Base-by-base conservation (phyloP, 2,113 vertebrate genomes). In the Thymallus thymallus region DNA sequence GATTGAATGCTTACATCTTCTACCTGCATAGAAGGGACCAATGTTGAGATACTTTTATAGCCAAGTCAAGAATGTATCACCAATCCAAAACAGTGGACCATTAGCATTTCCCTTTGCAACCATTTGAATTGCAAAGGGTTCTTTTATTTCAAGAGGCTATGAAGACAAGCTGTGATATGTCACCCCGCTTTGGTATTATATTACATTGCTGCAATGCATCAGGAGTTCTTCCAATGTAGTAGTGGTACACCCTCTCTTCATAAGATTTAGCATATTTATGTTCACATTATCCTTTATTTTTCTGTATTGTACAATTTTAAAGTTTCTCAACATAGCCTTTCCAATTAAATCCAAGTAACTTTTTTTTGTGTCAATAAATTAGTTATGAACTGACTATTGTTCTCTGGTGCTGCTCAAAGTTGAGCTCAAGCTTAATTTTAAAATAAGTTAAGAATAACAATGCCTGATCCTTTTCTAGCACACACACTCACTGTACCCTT, bases 241-340 rank as follows among this genome's bases (percentile, higher is more conserved):
- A 64, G 4, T 18, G 23, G 9, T 64, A 32, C 30, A 66, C 20
- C 26, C 26, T 66, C 29, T 84, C 72, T 61, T 77, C 75, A 76
- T 79, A 76, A 12, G 73, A 32, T 80, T 82, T 85, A 77, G 72
- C 78, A 82, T 78, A 80, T 85, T 86, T 86, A 30, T 66, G 64
- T 32, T 84, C 79, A 69, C 78, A 78, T 71, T 6, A 30, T 75
- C 68, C 80, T 65, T 68, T 80, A 79, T 62, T 84, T 67, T 76
- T 29, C 58, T 72, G 6, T 35, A 35, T 66, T 78, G 61, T 72
- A 81, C 45, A 75, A 60, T 67, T 85, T 78, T 64, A 80, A 60
- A 61, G 86, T 77, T 66, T 79, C 74, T 86, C 82, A 76, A 66
- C 80, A 79, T 75, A 82, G 88, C 89, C 88, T 90, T 73, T 32